phyloP scores from a whole-genome alignment of 2,888 invertebrate species.

The Smittia aterrima region DNA sequence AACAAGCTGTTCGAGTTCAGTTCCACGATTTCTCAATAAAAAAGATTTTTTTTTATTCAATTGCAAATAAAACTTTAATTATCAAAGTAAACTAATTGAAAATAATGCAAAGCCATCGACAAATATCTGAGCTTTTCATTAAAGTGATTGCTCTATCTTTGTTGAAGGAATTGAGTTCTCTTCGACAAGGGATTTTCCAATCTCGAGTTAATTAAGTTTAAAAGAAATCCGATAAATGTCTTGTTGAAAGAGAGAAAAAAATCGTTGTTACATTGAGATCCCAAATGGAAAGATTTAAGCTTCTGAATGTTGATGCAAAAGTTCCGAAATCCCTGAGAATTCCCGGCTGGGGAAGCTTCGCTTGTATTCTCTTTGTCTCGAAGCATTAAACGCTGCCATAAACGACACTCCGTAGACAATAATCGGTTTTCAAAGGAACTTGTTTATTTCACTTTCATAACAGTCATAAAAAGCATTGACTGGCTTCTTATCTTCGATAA shows the following conservation, averaged over 20 bases:
- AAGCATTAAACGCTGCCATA: conserved; percentile 5
- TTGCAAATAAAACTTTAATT: too few relatives aligned
- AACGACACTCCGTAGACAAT: conserved; percentile 22
- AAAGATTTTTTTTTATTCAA: too few relatives aligned
- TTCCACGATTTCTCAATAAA: too few relatives aligned
- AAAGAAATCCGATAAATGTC: conserved; percentile 8
- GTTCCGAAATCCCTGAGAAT: background rate
- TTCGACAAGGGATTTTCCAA: background rate
- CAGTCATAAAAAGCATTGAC: conserved; percentile 6
- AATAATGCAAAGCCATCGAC: background rate
- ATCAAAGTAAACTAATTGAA: too few relatives aligned
- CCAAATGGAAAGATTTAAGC: background rate
- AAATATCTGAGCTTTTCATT: background rate
- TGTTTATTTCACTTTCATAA: background rate
- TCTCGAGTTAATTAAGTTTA: conserved; percentile 2
- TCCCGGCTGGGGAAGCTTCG: background rate
- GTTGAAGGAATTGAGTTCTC: background rate
- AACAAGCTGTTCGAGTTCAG: too few relatives aligned
- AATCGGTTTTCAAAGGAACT: conserved; percentile 2
- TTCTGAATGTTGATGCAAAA: background rate
- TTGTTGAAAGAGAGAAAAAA: background rate
- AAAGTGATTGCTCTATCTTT: background rate
- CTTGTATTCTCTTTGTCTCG: conserved; percentile 4
- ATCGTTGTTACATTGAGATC: background rate
- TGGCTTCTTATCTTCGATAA: background rate